Evolutionary conservation across 2,113 vertebrate genomes (phyloP).

Genomic region (Kobus ellipsiprymnus): DNA sequence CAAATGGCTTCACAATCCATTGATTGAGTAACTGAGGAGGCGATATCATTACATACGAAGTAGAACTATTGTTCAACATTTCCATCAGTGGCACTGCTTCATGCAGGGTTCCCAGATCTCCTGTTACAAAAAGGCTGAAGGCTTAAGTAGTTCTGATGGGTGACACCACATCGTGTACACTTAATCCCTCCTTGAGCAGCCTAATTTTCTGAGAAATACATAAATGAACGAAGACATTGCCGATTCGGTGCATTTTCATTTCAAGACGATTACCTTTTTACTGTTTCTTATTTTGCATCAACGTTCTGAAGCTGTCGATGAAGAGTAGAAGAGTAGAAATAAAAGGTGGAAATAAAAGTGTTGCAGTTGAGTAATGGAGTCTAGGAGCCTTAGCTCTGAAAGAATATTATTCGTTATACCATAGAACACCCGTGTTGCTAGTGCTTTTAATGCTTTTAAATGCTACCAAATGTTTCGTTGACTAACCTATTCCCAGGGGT

Average conservation of each 20-base stretch:
- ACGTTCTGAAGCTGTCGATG: background rate
- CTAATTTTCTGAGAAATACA: slow-evolving; percentile 20
- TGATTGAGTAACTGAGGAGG: background rate
- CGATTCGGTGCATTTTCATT: slow-evolving; percentile 40
- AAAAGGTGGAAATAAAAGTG: slow-evolving; percentile 22
- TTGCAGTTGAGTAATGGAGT: background rate
- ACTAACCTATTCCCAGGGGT: background rate
- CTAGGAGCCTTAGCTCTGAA: background rate
- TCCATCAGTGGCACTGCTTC: background rate
- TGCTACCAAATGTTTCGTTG: slow-evolving; percentile 22
- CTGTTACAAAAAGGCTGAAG: background rate
- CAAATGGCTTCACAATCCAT: background rate
- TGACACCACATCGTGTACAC: background rate
- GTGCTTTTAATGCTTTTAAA: slow-evolving; percentile 36
- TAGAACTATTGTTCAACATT: background rate
- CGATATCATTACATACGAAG: background rate
- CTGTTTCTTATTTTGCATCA: slow-evolving; percentile 35
- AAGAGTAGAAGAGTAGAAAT: slow-evolving; percentile 6
- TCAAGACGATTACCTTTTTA: slow-evolving; percentile 44
- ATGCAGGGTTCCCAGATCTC: background rate
- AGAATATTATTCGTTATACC: background rate
- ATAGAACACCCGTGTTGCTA: background rate
- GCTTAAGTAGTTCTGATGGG: background rate
- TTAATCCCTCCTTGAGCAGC: background rate
- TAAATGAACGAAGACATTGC: background rate